Conservation (phyloP, 2,113 vertebrate species). For the Dicerorhinus sumatrensis region DNA sequence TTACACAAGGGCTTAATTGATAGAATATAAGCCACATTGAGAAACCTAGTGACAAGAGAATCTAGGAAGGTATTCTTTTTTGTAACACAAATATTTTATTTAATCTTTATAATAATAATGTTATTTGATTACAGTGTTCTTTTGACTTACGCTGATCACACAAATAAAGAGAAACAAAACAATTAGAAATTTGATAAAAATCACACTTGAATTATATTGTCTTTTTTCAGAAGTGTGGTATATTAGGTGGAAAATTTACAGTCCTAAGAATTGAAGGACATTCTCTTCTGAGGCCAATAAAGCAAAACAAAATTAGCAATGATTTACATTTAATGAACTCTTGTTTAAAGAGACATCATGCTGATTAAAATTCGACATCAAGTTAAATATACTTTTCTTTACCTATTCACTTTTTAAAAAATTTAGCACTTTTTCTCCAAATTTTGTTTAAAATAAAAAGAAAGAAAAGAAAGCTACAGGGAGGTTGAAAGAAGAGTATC, state of each 20-base stretch:
- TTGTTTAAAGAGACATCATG: background rate
- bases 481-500: background rate
- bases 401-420: background rate
- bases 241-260: background rate
- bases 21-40: background rate
- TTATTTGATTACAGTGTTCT: background rate
- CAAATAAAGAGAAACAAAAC: background rate
- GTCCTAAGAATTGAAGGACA: background rate
- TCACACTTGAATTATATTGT: background rate
- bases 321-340: background rate
- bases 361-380: background rate
- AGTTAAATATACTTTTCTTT: background rate
- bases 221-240: background rate
- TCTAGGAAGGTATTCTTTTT: background rate
- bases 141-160: background rate
- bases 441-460: background rate
- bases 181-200: conserved; percentile 23
- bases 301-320: background rate
- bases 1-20: background rate
- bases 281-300: background rate
- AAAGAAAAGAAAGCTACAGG: background rate
- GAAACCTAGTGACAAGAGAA: background rate
- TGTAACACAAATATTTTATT: background rate
- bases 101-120: conserved; percentile 10
- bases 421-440: background rate